Conservation (phyloP, 2,888 invertebrate species). For the Clistopyga incitator region DNA sequence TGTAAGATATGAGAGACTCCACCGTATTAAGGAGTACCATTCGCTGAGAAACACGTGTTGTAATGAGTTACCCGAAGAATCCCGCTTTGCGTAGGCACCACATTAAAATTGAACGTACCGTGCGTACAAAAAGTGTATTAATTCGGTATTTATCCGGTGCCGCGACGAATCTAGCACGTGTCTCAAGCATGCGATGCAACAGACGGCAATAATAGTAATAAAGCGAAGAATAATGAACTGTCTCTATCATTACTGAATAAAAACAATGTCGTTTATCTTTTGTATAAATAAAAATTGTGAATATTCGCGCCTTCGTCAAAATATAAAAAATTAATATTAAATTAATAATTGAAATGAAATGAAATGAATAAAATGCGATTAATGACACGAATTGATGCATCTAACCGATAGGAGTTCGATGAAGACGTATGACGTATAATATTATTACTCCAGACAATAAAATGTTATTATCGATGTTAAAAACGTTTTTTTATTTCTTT, state of each 20-base stretch:
- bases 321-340: conserved; percentile 69
- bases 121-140: not conserved
- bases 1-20: too few species aligned
- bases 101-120: not conserved
- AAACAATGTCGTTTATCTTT: conserved; percentile 76
- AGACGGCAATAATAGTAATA: conserved; percentile 61
- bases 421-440: conserved; percentile 79
- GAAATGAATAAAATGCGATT: conserved; percentile 6
- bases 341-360: conserved; percentile 67
- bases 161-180: conserved; percentile 23
- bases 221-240: conserved; percentile 29
- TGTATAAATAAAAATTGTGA: conserved; percentile 75
- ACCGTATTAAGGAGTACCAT: not conserved
- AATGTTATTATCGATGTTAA: conserved; percentile 84
- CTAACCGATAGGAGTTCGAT: conserved; percentile 68
- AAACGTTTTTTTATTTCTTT: conserved; percentile 41
- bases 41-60: not conserved
- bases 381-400: conserved; percentile 43
- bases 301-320: conserved; percentile 76
- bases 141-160: conserved; percentile 11
- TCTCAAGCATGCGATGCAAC: conserved; percentile 42
- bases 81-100: not conserved
- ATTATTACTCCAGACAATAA: conserved; percentile 83
- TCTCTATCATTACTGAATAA: conserved; percentile 62
- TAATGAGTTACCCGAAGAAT: not conserved